phyloP scores from a whole-genome alignment of 2,888 invertebrate genomes.

The Linnaemya tessellans region DNA sequence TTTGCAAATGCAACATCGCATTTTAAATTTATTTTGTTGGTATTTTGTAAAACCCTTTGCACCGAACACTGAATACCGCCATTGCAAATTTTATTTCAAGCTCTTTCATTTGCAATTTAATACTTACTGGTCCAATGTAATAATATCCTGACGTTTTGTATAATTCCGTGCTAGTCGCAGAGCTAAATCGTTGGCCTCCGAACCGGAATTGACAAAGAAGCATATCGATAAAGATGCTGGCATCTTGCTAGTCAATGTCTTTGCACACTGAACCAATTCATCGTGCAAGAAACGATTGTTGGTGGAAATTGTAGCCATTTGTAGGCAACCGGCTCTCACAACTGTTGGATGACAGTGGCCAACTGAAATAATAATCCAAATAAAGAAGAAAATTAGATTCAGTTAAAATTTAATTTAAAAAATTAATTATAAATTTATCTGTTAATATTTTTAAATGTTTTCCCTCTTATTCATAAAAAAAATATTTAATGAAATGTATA shows the following conservation, averaged over 20 bases:
- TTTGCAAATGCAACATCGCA: too few relatives aligned
- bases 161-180: slow-evolving; percentile 94
- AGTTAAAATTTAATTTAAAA: not conserved
- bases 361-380: slow-evolving; percentile 86
- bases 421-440: not conserved
- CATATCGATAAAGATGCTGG: slow-evolving; percentile 94
- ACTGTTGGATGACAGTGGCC: slow-evolving; percentile 99
- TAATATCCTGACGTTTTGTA: slow-evolving; percentile 94
- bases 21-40: too few relatives aligned
- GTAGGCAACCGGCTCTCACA: slow-evolving; percentile 93
- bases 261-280: slow-evolving; percentile 95
- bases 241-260: slow-evolving; percentile 91
- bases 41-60: too few relatives aligned
- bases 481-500: too few relatives aligned
- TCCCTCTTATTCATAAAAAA: too few relatives aligned
- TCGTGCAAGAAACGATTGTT: slow-evolving; percentile 98
- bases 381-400: not conserved
- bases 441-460: too few relatives aligned
- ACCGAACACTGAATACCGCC: not conserved
- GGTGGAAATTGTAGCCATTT: slow-evolving; percentile 96
- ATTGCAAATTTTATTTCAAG: not conserved
- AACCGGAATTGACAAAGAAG: slow-evolving; percentile 99
- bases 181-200: slow-evolving; percentile 99
- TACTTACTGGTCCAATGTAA: slow-evolving; percentile 98
- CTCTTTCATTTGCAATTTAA: not conserved